Evolutionary conservation across 2,888 invertebrate genomes (phyloP).

Genomic region (Caenorhabditis sinica): DNA sequence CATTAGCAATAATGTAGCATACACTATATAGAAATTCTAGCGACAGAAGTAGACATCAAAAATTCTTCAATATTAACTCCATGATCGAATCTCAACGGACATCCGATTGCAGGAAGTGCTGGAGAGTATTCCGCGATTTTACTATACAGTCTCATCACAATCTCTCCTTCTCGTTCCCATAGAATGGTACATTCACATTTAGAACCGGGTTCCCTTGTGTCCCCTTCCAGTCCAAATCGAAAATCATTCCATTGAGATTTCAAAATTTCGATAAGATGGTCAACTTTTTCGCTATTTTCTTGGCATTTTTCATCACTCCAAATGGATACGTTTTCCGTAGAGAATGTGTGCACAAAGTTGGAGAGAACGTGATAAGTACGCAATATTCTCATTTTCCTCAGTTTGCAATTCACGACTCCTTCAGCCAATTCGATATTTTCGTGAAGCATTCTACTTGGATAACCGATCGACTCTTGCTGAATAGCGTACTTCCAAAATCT

Average conservation of each 20-base stretch:
- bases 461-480: not conserved
- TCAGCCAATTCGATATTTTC: too few species aligned
- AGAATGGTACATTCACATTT: not conserved
- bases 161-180: not conserved
- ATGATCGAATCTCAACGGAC: not conserved
- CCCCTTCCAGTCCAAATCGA: not conserved
- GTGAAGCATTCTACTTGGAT: not conserved
- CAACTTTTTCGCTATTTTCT: not conserved
- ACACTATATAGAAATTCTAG: too few species aligned
- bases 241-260: slow-evolving; percentile 10
- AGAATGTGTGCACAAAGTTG: not conserved
- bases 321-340: not conserved
- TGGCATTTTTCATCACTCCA: not conserved
- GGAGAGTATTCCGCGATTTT: not conserved
- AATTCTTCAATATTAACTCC: not conserved
- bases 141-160: not conserved
- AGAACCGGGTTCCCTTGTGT: not conserved
- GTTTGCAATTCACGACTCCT: not conserved
- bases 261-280: not conserved
- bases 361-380: not conserved
- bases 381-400: slow-evolving; percentile 4
- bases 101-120: not conserved
- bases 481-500: not conserved
- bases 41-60: not conserved
- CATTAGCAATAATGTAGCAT: too few species aligned